Base-by-base conservation (phyloP, 2,113 vertebrate genomes). In the Anolis sagrei region DNA sequence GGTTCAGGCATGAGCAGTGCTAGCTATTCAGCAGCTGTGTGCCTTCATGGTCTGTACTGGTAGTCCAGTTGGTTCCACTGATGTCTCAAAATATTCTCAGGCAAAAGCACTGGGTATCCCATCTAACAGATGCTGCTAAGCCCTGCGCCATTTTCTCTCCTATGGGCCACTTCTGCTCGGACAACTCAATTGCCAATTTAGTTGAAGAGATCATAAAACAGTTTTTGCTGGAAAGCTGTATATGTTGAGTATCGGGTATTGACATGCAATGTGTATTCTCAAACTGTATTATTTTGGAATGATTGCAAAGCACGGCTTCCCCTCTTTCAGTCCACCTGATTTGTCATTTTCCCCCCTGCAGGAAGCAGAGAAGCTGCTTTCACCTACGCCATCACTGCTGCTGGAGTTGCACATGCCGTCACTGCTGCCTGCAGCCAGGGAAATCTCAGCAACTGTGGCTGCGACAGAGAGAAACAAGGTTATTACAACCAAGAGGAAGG, bases 291-390 rank as follows among this genome's bases (percentile, higher is more conserved):
- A 29, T 44, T 61, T 39, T 21, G 2, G 36, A n/a, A 39, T 14
- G 13, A 39, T 74, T 64, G 49, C 74, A 48, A 70, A 58, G 29
- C 18, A 32, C 49, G 13, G 29, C 27, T 74, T 62, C 51, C 51
- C 62, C 1, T 34, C 48, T 18, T 7, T 27, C 62, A 61, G 25
- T 48, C 21, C 54, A 62, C 68, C 34, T 85, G 76, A 78, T 19
- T 34, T 79, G 61, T 23, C 44, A 7, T 89, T 95, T 83, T 49
- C 39, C 29, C 14, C 39, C 95, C 91, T 91, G 81, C 94, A 99
- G 99, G 98, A 94, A 99, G 98, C 96, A 97, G 98, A 84, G 99
- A 99, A 89, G 99, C 98, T 5, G 99, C 99, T 0, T 99, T 99
- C 96, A 99, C 98, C 7, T 99, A 99, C 2, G 98, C 99, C 96